Conservation (phyloP, 2,113 vertebrate species). For the Oenanthe melanoleuca region DNA sequence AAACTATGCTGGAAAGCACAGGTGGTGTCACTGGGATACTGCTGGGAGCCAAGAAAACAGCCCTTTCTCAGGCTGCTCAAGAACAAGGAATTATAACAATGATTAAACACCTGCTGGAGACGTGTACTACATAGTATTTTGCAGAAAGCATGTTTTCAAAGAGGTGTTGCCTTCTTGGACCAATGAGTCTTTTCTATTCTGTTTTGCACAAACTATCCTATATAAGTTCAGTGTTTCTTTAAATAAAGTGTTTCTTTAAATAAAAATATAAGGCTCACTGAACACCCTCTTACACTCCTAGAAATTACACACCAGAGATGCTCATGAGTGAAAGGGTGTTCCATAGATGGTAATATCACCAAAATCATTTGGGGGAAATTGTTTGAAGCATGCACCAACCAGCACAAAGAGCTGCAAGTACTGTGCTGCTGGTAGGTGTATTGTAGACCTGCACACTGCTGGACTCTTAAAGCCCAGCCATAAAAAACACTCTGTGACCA, state of each 20-base stretch:
- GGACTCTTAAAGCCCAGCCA: neutral
- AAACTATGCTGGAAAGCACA: neutral
- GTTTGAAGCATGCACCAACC: accelerated
- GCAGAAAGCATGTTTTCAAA: too few species aligned
- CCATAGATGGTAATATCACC: too few species aligned
- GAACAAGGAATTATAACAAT: too few species aligned
- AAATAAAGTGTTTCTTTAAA: too few species aligned
- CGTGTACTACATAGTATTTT: too few species aligned
- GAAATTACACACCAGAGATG: neutral
- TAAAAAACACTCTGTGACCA: neutral
- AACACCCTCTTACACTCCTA: neutral
- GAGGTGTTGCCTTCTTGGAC: too few species aligned
- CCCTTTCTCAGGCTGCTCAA: too few species aligned
- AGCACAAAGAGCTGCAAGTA: neutral
- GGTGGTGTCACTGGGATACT: neutral
- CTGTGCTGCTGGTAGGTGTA: neutral
- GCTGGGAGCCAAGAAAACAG: too few species aligned
- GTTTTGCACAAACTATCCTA: too few species aligned
- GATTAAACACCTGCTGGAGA: too few species aligned
- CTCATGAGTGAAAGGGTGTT: neutral
- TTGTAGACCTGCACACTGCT: neutral
- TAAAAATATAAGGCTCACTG: neutral
- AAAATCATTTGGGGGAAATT: neutral
- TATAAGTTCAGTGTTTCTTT: too few species aligned
- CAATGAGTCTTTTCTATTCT: too few species aligned